These are phyloP conservation scores for Sorex araneus DNA, from an alignment of 2,113 vertebrate species.

Conservation along the genomic window DNA sequence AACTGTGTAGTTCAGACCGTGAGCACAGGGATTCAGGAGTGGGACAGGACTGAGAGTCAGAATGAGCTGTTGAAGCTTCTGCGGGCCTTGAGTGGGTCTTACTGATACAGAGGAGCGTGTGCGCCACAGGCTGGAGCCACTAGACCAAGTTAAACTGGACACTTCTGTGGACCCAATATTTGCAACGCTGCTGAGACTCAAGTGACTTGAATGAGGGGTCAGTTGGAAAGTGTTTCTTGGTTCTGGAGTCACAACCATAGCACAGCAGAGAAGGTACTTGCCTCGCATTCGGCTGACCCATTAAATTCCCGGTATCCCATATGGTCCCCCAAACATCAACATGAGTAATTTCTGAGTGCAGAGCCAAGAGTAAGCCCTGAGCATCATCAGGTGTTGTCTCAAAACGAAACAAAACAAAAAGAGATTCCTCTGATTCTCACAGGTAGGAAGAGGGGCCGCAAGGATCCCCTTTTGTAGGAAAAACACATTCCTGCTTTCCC, in stretches of 20 bases:
- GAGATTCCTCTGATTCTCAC: not conserved
- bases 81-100: not conserved
- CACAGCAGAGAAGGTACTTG: no score
- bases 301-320: no score
- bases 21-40: slow-evolving; percentile 31
- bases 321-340: no score
- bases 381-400: no score
- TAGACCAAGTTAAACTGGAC: not conserved
- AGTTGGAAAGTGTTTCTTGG: not conserved
- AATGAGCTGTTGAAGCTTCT: not conserved
- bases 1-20: not conserved
- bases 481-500: slow-evolving; percentile 20
- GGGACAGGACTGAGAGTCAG: not conserved
- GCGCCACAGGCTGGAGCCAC: not conserved
- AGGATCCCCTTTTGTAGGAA: not conserved
- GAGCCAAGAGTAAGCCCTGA: no score
- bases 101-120: not conserved
- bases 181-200: not conserved
- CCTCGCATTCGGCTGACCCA: no score
- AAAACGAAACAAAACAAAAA: no score
- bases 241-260: no score
- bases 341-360: no score
- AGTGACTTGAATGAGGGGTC: not conserved
- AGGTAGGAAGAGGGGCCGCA: not conserved
- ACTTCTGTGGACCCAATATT: not conserved